Conservation (phyloP, 30 jellyfish, hydroid and myxozoan genomes). For the Nemopilema nomurai region DNA sequence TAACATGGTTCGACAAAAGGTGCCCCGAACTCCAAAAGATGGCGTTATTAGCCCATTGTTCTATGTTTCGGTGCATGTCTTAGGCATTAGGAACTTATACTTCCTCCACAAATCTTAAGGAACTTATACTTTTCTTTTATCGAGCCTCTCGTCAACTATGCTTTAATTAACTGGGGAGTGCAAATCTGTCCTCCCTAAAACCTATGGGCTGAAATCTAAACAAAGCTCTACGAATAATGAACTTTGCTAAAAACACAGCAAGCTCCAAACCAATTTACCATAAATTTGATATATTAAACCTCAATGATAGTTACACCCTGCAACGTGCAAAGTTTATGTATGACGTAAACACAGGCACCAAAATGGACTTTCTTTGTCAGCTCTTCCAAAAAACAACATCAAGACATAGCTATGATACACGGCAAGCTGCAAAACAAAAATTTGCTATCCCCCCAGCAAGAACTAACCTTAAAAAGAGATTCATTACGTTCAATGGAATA, state of each 20-base stretch:
- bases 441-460: slow-evolving; percentile 18
- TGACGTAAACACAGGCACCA: slow-evolving; percentile 1
- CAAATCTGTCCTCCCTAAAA: no score
- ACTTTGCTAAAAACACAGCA: slow-evolving; percentile 10
- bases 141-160: no score
- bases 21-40: no score
- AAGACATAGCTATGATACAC: slow-evolving; percentile 5
- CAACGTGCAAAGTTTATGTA: slow-evolving; percentile 30
- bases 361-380: slow-evolving; percentile 2
- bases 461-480: slow-evolving; percentile 49
- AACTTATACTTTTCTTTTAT: no score
- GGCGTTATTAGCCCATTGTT: no score
- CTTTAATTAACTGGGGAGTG: no score
- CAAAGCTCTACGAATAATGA: no score
- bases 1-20: no score
- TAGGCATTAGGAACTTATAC: no score
- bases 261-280: slow-evolving; percentile 11
- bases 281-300: slow-evolving; percentile 4
- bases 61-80: no score
- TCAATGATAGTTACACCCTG: slow-evolving; percentile 11
- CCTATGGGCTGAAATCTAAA: neutral
- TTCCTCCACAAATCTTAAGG: no score
- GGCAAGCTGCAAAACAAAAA: slow-evolving; percentile 19
- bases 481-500: slow-evolving; percentile 61
- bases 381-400: slow-evolving; percentile 1